Evolutionary conservation across 92 coral and sea anemone genomes (phyloP).

Genomic region (Epizoanthus illoricatus): DNA sequence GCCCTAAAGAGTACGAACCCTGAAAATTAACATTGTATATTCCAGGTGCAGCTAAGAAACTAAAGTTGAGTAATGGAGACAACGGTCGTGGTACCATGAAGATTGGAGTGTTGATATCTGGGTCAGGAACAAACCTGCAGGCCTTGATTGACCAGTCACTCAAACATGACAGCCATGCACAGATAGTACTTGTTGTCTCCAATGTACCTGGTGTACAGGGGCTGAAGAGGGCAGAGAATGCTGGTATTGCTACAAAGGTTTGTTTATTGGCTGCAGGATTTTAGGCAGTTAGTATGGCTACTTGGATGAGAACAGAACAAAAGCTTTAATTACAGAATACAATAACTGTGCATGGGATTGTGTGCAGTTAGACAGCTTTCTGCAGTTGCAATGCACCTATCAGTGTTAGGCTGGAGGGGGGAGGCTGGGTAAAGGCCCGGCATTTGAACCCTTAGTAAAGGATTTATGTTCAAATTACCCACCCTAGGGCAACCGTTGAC

Average conservation of each 20-base stretch:
- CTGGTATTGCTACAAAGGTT: constrained; percentile 90
- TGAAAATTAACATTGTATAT: background rate
- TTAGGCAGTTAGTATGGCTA: background rate
- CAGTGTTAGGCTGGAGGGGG: too few species aligned
- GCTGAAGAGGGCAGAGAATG: constrained; percentile 76
- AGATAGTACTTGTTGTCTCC: constrained; percentile 85
- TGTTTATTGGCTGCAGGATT: constrained; percentile 9
- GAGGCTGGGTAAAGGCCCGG: too few species aligned
- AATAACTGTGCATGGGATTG: too few species aligned
- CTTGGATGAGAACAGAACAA: background rate
- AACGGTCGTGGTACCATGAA: constrained; percentile 37
- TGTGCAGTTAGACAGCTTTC: too few species aligned
- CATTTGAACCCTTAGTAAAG: too few species aligned
- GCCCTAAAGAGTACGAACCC: too few species aligned
- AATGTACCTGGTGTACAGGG: constrained; percentile 90
- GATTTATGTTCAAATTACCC: too few species aligned
- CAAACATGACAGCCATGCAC: constrained; percentile 72
- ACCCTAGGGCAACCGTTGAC: too few species aligned
- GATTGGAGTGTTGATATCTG: constrained; percentile 93
- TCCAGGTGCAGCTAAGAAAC: constrained; percentile 56
- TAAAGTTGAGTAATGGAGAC: constrained; percentile 71
- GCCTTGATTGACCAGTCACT: constrained; percentile 85
- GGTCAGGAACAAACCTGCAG: constrained; percentile 95
- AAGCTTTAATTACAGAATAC: too few species aligned
- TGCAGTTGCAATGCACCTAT: too few species aligned